A percentile compares a stretch with the other conserved stretches of the same genome.
Evolutionary conservation across 2,113 vertebrate genomes (phyloP).

Genomic region (Turnix velox): DNA sequence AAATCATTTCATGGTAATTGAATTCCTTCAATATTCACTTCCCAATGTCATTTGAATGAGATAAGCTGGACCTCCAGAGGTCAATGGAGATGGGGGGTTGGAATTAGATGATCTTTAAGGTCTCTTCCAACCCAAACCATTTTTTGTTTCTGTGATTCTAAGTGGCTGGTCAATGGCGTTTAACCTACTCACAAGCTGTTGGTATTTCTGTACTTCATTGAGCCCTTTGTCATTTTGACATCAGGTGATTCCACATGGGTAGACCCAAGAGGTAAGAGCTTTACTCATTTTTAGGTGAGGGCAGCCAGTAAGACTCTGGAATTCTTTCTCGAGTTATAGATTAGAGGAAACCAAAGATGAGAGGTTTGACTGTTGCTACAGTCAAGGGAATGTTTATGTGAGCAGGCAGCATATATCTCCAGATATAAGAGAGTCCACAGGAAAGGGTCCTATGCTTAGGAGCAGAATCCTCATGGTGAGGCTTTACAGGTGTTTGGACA

Average conservation of each 20-base stretch:
- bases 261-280: neutral
- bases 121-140: too few species aligned
- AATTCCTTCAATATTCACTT: too few species aligned
- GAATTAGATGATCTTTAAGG: too few species aligned
- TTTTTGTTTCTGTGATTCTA: too few species aligned
- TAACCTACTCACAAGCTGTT: neutral
- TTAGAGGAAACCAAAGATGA: neutral
- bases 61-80: too few species aligned
- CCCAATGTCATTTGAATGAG: too few species aligned
- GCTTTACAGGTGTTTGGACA: constrained; percentile 9
- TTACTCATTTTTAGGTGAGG: neutral
- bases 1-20: neutral
- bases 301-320: neutral
- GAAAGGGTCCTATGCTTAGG: neutral
- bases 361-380: neutral
- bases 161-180: neutral
- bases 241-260: neutral
- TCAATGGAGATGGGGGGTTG: too few species aligned
- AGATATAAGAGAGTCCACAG: neutral
- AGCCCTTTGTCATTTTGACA: neutral
- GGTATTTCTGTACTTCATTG: neutral
- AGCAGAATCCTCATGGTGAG: neutral
- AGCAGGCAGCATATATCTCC: neutral
- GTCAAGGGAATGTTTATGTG: neutral
- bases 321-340: neutral